These are phyloP conservation scores for Congeria kusceri DNA, from an alignment of 2,888 invertebrate species.

Conservation along the genomic window DNA sequence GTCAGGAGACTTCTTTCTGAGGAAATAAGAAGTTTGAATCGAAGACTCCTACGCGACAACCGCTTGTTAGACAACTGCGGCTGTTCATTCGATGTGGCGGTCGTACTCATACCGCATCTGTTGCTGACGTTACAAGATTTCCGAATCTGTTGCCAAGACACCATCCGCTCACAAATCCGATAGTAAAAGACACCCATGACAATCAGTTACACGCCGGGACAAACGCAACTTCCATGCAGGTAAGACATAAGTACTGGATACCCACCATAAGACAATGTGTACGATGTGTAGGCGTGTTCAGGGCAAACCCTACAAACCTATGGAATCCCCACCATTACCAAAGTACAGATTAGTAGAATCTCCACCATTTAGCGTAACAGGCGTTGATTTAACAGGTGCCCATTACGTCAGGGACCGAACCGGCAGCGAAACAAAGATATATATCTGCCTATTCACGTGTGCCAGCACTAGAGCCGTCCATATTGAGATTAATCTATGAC, in stretches of 20 bases:
- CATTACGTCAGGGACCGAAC: background rate
- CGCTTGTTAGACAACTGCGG: conserved; percentile 28
- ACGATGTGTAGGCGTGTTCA: background rate
- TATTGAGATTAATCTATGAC: background rate
- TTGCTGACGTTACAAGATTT: conserved; percentile 15
- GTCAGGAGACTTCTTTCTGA: background rate
- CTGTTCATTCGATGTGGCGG: conserved; percentile 35
- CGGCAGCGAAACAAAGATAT: background rate
- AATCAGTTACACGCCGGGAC: conserved; percentile 32
- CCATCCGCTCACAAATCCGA: conserved; percentile 24
- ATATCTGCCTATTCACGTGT: background rate
- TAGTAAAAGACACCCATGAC: conserved; percentile 43
- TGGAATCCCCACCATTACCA: background rate
- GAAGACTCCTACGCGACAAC: background rate
- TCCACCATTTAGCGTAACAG: background rate
- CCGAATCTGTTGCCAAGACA: conserved; percentile 18
- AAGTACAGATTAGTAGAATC: no score
- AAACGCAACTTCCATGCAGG: conserved; percentile 24
- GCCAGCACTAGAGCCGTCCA: background rate
- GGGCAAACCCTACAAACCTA: background rate
- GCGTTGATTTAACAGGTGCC: conserved; percentile 6
- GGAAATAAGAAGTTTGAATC: background rate
- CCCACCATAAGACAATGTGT: background rate
- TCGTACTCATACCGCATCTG: conserved; percentile 37
- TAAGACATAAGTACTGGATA: conserved; percentile 2